Evolutionary conservation across 2,888 invertebrate species (phyloP).

Genomic region (Megaustenia siamemsis): DNA sequence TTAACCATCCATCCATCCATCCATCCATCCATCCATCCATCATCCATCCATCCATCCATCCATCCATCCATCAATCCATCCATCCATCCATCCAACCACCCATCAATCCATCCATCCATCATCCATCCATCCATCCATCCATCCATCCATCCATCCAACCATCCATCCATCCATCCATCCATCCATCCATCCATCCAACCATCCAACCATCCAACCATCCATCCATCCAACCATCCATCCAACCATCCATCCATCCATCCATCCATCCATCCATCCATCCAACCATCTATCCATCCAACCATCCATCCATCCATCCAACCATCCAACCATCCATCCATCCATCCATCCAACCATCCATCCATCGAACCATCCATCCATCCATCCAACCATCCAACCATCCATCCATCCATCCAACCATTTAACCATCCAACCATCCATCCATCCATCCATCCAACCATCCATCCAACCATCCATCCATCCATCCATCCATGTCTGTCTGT

Average conservation of each 20-base stretch:
- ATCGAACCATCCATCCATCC: background rate
- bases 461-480: no score
- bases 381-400: background rate
- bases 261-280: background rate
- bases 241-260: slow-evolving; percentile 1
- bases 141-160: background rate
- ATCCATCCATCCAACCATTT: background rate
- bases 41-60: no score
- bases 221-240: background rate
- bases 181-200: no score
- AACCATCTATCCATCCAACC: background rate
- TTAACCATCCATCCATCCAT: background rate
- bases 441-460: background rate
- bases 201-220: no score
- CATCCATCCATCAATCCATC: background rate
- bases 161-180: no score
- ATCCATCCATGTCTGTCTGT: no score
- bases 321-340: background rate
- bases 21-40: background rate
- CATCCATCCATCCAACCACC: background rate
- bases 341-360: background rate
- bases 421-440: background rate
- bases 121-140: background rate
- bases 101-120: background rate
- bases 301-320: background rate